Conservation (phyloP, 2,888 invertebrate species). For the Mactromeris polynyma region DNA sequence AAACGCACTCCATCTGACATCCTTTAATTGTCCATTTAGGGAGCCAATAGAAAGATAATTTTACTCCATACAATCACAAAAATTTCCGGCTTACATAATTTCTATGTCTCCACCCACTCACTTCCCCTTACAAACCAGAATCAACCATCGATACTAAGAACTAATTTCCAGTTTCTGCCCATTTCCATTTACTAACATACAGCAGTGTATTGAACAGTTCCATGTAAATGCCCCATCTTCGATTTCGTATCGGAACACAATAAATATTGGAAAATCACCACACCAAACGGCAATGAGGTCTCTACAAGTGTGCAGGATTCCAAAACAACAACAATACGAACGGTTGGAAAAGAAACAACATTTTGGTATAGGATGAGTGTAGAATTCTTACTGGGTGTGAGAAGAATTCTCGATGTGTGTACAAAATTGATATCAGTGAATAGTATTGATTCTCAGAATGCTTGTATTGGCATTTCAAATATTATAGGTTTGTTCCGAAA, state of each 20-base stretch:
- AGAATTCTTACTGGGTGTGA: neutral
- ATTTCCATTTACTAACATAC: neutral
- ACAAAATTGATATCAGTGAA: neutral
- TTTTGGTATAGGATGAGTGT: neutral
- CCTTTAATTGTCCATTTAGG: too few species aligned
- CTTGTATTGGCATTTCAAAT: neutral
- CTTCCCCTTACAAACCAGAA: neutral
- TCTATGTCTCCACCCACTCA: neutral
- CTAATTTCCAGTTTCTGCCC: neutral
- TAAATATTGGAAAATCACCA: slow-evolving; percentile 19
- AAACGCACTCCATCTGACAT: too few species aligned
- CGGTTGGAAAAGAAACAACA: neutral
- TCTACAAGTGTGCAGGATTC: neutral
- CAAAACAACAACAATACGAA: neutral
- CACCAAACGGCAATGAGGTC: neutral
- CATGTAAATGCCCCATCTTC: slow-evolving; percentile 16
- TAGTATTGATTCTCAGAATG: neutral
- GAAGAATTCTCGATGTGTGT: neutral
- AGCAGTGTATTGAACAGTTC: neutral
- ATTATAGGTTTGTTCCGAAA: neutral
- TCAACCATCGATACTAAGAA: neutral
- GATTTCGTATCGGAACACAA: neutral
- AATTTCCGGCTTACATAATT: too few species aligned
- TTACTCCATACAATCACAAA: too few species aligned
- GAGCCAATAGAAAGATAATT: too few species aligned